These are phyloP conservation scores for Myodes glareolus DNA, from an alignment of 2,113 vertebrate species.

Conservation along the genomic window DNA sequence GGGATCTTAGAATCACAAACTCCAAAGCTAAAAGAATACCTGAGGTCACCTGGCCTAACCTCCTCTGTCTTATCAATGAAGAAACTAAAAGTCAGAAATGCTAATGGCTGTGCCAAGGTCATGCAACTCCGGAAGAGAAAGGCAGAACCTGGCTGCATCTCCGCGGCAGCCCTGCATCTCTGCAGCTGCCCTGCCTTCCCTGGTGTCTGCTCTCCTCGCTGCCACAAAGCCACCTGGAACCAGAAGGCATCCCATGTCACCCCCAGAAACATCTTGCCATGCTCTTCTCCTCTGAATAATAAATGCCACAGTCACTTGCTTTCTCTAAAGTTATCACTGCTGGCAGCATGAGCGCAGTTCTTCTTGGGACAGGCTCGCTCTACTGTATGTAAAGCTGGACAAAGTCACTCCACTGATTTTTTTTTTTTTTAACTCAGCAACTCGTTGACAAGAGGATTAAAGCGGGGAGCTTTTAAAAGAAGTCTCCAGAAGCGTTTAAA, in stretches of 20 bases:
- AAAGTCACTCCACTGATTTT: not conserved
- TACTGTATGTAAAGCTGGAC: not conserved
- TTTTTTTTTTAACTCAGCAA: not conserved
- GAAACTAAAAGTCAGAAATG: not conserved
- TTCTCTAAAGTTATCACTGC: not conserved
- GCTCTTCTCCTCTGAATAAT: not conserved
- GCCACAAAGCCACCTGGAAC: not conserved
- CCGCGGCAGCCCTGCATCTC: too few species aligned
- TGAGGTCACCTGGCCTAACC: not conserved
- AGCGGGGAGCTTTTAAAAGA: slow-evolving; percentile 38
- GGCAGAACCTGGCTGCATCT: not conserved
- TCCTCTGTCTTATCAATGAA: slow-evolving; percentile 16
- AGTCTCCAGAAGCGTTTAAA: slow-evolving; percentile 49
- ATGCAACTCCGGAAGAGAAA: not conserved
- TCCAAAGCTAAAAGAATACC: not conserved
- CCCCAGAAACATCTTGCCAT: not conserved
- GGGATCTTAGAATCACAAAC: not conserved
- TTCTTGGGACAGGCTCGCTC: not conserved
- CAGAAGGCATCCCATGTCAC: not conserved
- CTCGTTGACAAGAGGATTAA: slow-evolving; percentile 69
- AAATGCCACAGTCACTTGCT: fast-evolving
- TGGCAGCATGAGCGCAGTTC: not conserved
- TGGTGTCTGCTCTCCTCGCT: not conserved
- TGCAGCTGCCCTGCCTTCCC: not conserved
- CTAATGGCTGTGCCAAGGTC: not conserved